Conservation (phyloP, 2,113 vertebrate genomes). For the Camarhynchus parvulus region DNA sequence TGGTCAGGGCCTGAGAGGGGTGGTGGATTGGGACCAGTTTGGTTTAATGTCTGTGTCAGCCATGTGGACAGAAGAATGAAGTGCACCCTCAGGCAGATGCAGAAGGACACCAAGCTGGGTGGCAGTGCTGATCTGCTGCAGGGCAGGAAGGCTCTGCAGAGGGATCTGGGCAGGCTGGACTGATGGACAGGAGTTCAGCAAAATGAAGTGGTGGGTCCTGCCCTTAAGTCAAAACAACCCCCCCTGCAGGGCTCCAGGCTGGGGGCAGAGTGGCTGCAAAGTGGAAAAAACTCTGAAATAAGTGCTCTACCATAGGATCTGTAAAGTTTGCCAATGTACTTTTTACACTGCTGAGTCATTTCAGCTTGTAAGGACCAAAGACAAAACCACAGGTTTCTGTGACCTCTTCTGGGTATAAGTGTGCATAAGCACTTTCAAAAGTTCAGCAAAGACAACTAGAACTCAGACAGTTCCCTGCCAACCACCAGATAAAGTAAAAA, state of each 20-base stretch:
- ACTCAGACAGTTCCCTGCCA: neutral
- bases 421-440: neutral
- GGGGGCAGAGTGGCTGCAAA: neutral
- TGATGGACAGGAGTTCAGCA: neutral
- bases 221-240: neutral
- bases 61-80: neutral
- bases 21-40: neutral
- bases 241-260: neutral
- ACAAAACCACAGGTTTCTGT: neutral
- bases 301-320: neutral
- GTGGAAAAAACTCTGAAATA: neutral
- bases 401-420: neutral
- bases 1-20: too few relatives aligned
- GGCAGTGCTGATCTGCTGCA: neutral
- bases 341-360: neutral
- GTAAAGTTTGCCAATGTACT: neutral
- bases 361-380: neutral
- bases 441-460: neutral
- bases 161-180: neutral
- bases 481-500: neutral
- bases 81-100: neutral
- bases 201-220: neutral
- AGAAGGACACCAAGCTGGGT: fast-evolving
- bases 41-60: neutral
- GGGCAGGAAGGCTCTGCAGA: neutral